A percentile compares a stretch with the other conserved stretches of the same genome.
These are phyloP conservation scores for Saccostrea echinata DNA, from an alignment of 1,140 invertebrate species.

Conservation along the genomic window DNA sequence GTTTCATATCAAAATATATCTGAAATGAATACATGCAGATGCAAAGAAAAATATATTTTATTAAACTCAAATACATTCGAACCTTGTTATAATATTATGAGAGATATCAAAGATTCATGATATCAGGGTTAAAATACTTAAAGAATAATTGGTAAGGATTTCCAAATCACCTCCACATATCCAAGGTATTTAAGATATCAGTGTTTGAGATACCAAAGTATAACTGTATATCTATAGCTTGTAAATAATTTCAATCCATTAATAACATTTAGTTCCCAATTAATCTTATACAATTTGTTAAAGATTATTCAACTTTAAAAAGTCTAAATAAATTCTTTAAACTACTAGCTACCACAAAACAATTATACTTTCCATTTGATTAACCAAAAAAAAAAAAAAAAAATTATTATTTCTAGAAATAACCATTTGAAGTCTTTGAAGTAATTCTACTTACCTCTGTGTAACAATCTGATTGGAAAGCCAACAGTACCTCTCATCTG, in stretches of 20 bases:
- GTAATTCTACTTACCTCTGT: conserved; percentile 9
- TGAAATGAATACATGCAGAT: background rate
- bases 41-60: background rate
- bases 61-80: background rate
- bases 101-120: too few relatives aligned
- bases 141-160: too few relatives aligned
- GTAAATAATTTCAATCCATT: background rate
- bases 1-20: conserved; percentile 3
- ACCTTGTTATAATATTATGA: background rate
- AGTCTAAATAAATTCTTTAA: background rate
- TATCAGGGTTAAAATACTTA: too few relatives aligned
- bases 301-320: too few relatives aligned
- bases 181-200: too few relatives aligned
- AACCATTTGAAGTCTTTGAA: background rate
- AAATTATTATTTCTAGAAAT: background rate
- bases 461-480: background rate
- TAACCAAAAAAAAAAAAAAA: background rate
- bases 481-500: conserved; percentile 9
- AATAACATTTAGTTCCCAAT: background rate
- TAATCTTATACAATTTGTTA: background rate
- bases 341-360: background rate
- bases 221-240: background rate
- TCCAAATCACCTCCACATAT: too few relatives aligned
- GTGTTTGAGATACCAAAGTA: too few relatives aligned
- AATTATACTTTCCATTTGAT: background rate